Base-by-base conservation (phyloP, 2,113 vertebrate species). In the Tachuris rubrigastra region DNA sequence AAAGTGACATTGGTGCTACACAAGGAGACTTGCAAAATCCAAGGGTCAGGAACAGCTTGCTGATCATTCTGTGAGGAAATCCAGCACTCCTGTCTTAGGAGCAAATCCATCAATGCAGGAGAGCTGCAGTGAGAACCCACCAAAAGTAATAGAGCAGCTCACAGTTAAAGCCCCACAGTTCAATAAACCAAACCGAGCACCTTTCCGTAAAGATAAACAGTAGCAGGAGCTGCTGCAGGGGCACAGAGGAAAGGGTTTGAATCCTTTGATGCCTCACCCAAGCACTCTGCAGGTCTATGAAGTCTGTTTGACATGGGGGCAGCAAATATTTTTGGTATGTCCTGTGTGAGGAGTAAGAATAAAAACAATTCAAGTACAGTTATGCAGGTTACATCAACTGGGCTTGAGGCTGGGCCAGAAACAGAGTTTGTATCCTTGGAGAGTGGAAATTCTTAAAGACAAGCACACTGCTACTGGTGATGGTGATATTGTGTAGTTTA, bases 81-180 rank as follows among this genome's bases (percentile, higher is more conserved):
- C 33, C 76, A 46, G 67, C 74, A 46, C 8, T 60, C 67, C 16
- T 2, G 17, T 30, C 31, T 42, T 12, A 16, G 18, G 24, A 55
- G 22, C 58, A 76, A 66, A 95, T 22, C 58, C 85, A 14, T 2
- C 0, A 0, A 0, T 0, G 35, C 1, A 2, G 0, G 6, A 85
- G 53, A 33, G 68, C 81, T 41, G 41, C 31, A 20, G 50, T 5
- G 39, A 56, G 71, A 55, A 12, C 30, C 42, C 58, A 17, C 19
- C 1, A 0, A 14, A 30, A 24, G 25, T 15, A 28, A 1, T 4
- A n/a, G 8, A 42, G 76, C 68, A 89, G 74, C 66, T 65, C 58
- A 25, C 74, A 52, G 0, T 2, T 5, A 73, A 77, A 69, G 8
- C 56, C 80, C 44, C 31, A 16, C n/a, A 20, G 58, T 31, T 52